Base-by-base conservation (phyloP, 2,888 invertebrate genomes). In the Drosophila robusta region DNA sequence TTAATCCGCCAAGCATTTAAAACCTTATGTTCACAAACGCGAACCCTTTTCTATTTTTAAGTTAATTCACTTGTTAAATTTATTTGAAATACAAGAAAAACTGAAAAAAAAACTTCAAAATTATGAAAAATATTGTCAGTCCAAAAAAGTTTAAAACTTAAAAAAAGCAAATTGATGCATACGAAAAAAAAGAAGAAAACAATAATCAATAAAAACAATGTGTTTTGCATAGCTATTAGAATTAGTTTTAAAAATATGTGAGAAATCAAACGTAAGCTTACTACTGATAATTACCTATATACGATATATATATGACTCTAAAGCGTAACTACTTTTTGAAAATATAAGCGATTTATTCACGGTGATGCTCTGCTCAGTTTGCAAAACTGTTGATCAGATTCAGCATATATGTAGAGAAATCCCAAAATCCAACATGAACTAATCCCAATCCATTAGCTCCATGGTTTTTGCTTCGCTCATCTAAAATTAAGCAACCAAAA, bases 201-300 rank as follows among this genome's bases (percentile, higher is more conserved):
- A 63, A 52, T 46, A 26, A 26, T 36, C 63, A 60, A 29, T 36
- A 38, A 36, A 51, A 77, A 74, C 81, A 84, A 79, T 77, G 83
- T 82, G 80, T 82, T 82, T 81, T 80, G 84, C 84, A 69, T 86
- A 83, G 87, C 81, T 80, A 70, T 68, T 86, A 83, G 79, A 78
- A 55, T 63, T 83, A 86, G 70, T 68, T 56, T 68, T 81, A 83
- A 66, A 61, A 29, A 78, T 75, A 84, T 81, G 83, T 83, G 83
- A 83, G 87, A 83, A 83, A 86, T 83, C 83, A 86, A 83, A 86
- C 79, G 66, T 83, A 83, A 83, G 83, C 83, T 83, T 87, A 83
- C 81, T 83, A 83, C 66, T 79, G 84, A 83, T 83, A 83, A 78
- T 73, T 79, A 85, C 78, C 86, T 86, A 80, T 75, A 82, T 78